These are phyloP conservation scores for Syngnathus acus DNA, from an alignment of 2,797 vertebrate genomes.

Conservation along the genomic window DNA sequence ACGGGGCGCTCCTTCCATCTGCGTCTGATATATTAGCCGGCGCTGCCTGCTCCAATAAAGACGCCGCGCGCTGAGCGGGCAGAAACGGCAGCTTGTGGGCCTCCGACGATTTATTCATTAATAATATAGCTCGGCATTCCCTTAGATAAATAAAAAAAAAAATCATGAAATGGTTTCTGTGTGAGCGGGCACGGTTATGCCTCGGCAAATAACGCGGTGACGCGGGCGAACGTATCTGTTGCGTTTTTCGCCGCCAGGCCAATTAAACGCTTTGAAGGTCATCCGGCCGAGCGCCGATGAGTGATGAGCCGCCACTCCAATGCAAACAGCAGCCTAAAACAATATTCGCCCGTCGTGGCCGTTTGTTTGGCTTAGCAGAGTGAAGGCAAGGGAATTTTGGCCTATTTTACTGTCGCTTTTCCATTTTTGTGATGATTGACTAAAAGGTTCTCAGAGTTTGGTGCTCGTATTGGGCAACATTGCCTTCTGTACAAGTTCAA, in stretches of 20 bases:
- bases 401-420: no score
- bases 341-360: slow-evolving; percentile 24
- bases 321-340: slow-evolving; percentile 33
- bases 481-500: background rate
- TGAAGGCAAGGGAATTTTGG: background rate
- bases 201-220: slow-evolving; percentile 4
- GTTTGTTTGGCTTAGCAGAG: background rate
- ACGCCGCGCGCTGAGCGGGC: slow-evolving; percentile 23
- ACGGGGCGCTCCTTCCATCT: slow-evolving; percentile 57
- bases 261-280: background rate
- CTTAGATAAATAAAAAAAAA: slow-evolving; percentile 10
- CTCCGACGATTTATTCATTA: slow-evolving; percentile 34
- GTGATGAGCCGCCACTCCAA: slow-evolving; percentile 45
- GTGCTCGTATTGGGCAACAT: background rate
- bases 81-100: slow-evolving; percentile 19
- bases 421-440: background rate
- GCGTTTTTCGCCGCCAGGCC: background rate
- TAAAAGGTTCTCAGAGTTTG: no score
- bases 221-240: background rate
- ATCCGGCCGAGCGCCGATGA: slow-evolving; percentile 25
- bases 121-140: slow-evolving; percentile 19
- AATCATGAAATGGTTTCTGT: slow-evolving; percentile 12
- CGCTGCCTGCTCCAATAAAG: slow-evolving; percentile 45
- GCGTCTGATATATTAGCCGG: slow-evolving; percentile 49
- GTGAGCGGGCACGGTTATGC: slow-evolving; percentile 8